Evolutionary conservation across 2,888 invertebrate genomes (phyloP).

Genomic region (Chamaedrilus cognettii): DNA sequence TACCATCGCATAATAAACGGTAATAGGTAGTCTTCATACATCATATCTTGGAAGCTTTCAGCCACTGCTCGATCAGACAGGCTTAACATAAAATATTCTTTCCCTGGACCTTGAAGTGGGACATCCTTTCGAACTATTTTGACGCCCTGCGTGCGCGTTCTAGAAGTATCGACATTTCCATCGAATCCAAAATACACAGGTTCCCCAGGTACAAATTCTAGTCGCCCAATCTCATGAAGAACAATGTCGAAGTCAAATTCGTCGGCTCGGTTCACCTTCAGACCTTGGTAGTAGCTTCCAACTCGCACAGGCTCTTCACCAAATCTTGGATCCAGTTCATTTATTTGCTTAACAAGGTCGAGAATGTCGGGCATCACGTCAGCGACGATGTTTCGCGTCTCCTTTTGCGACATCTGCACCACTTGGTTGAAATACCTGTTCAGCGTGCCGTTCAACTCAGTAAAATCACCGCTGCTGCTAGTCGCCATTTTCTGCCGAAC

Average conservation of each 20-base stretch:
- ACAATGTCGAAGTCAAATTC: slow-evolving; percentile 20
- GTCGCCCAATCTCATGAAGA: slow-evolving; percentile 5
- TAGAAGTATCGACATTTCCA: no score
- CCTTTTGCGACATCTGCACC: background rate
- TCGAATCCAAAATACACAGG: slow-evolving; percentile 13
- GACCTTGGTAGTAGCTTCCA: slow-evolving; percentile 21
- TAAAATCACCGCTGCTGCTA: no score
- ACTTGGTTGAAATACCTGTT: slow-evolving; percentile 4
- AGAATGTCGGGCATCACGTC: background rate
- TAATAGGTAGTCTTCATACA: background rate
- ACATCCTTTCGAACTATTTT: no score
- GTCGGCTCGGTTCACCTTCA: slow-evolving; percentile 21
- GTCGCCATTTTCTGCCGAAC: no score
- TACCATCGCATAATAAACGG: background rate
- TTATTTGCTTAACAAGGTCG: background rate
- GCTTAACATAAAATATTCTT: background rate
- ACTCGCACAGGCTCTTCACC: slow-evolving; percentile 2
- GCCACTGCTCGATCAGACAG: background rate
- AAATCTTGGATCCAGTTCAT: slow-evolving; percentile 1
- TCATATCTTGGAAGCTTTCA: background rate
- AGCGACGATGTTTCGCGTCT: background rate
- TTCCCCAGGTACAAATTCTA: background rate
- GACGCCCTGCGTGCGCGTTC: no score
- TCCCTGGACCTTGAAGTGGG: background rate
- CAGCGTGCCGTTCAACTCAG: no score